Base-by-base conservation (phyloP, 2,888 invertebrate genomes). In the Mimachlamys varia region DNA sequence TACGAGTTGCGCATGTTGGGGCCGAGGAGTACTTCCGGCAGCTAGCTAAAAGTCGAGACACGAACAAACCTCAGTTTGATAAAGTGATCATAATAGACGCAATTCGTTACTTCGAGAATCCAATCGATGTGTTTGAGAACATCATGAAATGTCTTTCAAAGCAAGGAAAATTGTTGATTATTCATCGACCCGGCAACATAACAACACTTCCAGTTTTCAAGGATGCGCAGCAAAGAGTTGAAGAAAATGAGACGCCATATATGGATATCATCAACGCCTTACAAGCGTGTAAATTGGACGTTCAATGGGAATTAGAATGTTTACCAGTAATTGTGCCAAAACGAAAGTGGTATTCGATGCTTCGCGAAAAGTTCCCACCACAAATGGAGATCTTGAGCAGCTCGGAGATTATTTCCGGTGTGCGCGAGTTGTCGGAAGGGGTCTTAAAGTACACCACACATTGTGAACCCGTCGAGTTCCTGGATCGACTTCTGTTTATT, bases 401-500 rank as follows among this genome's bases (percentile, higher is more conserved):
- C 88, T 93, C 94, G 33, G 96, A 96, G 91, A 94, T 96, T 22
- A 88, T 92, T 19, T 93, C 94, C 27, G 96, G 96, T 0, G 93
- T 96, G 15, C 92, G 96, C 13, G 96, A 96, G 92, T 93, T 96
- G 3, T 94, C 96, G 0, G 96, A 96, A 89, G 96, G 96, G 12
- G 92, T 96, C 22, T 90, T 96, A 55, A 96, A 96, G 92, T 96
- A 96, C 90, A 95, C 94, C 89, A 95, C 95, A 1, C 27, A 33
- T 76, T 27, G 76, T 33, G 95, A 96, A 10, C 89, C 93, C 38
- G 95, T 96, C 5, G 96, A 96, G 90, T 96, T 96, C 90, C 92
- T 92, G 10, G 96, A 96, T 91, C 91, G 96, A 22, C 93, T 96
- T 38, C 92, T 96, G 76, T 96, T 96, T 90, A 95, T 96, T 90